Conservation (phyloP, 2,797 vertebrate species). For the Sebastes hubbsi region DNA sequence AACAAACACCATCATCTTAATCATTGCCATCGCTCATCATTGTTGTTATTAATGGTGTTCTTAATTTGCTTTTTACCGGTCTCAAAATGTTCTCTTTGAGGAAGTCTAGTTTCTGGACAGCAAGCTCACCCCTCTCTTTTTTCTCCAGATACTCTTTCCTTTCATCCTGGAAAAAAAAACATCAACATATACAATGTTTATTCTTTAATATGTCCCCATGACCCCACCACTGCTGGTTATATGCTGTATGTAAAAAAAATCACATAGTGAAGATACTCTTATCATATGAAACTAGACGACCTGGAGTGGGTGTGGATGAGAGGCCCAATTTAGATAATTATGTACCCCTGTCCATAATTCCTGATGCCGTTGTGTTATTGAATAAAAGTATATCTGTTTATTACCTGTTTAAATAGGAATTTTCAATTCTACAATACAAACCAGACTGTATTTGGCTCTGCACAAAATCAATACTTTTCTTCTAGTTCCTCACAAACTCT, state of each 20-base stretch:
- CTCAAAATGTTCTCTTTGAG: conserved; percentile 83
- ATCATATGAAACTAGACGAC: too few relatives aligned
- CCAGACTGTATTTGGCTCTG: not conserved
- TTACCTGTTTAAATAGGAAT: not conserved
- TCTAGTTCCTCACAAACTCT: not conserved
- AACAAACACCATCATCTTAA: not conserved
- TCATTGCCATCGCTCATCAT: not conserved
- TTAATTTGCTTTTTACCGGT: conserved; percentile 76
- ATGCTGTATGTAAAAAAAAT: not conserved
- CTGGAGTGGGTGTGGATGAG: too few relatives aligned
- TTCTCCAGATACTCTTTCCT: conserved; percentile 83
- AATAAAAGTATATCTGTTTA: not conserved
- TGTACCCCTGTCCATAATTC: too few relatives aligned
- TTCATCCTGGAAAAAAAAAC: conserved; percentile 77
- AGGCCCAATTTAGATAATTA: too few relatives aligned
- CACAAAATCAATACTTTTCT: not conserved
- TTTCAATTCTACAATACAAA: not conserved
- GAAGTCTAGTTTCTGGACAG: conserved; percentile 81
- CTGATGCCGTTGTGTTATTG: not conserved
- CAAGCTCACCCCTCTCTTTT: conserved; percentile 86
- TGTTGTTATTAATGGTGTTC: not conserved
- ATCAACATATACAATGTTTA: not conserved
- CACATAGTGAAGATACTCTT: not conserved
- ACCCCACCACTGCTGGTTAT: not conserved
- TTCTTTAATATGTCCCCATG: not conserved